Evolutionary conservation across 2,113 vertebrate genomes (phyloP), one percentile per base, ranked within the genome.

Genomic region (Amia ocellicauda): DNA sequence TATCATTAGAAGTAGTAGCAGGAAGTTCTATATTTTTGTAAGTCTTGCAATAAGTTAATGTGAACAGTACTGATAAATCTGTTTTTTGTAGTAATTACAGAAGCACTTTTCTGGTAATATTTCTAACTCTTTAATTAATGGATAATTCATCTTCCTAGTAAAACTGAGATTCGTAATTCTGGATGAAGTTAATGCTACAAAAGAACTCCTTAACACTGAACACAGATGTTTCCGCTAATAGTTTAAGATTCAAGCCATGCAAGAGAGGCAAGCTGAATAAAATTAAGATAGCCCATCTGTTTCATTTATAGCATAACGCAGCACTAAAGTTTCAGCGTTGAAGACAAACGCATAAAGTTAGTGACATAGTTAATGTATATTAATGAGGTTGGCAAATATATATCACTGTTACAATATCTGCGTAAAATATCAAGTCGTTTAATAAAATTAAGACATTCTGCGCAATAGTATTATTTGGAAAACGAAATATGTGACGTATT

Each of bases 281-380:
- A 26, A 47, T 60, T 47, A 60, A 60, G 42, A 60, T 24, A 47
- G 41, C 41, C 58, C 58, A 60, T 60, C 58, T 60, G 58, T 60
- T 60, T 60, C 40, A 47, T 60, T 60, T 60, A 60, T 43, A 45
- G 43, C 41, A 5, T 47, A 60, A 47, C 26, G 43, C 42, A 49
- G 31, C 58, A 47, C n/a, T 60, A 60, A 60, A 60, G 58, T 45
- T 60, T 60, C 17, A 24, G 43, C 42, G 22, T 60, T 60, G 23
- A 43, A 60, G 58, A 47, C 41, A 47, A 43, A 27, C 24, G 10
- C 41, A 47, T 60, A 43, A 60, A 60, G 58, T 53, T 53, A 53
- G 51, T 60, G 58, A 47, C 43, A 60, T 42, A 60, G 58, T 23
- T 17, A 24, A 60, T 60, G 58, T 60, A 45, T 60, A 60, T 60